Evolutionary conservation across 2,888 invertebrate genomes (phyloP), one percentile per base, ranked within the genome.

Genomic region (Blastobasis lacticolella): DNA sequence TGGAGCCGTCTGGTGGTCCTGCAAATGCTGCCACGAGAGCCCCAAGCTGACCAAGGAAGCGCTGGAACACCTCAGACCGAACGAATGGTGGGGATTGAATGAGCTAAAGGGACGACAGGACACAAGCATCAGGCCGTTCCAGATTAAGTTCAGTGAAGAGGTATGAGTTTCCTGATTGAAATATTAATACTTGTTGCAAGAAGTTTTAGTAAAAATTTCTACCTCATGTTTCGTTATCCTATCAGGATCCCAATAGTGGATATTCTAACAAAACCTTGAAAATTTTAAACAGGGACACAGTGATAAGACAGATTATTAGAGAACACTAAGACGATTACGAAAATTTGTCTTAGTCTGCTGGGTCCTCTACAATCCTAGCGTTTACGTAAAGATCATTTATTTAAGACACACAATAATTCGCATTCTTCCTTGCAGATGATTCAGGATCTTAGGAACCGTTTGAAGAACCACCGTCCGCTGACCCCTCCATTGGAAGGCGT

Each of bases 401-500:
- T 23, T 23, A 3, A 23, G 3, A 2, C 23, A 23, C 23, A 23
- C 23, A 23, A 23, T 23, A 23, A 23, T 23, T 23, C 3, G 23
- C 23, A 23, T 23, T 23, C 23, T 23, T 23, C 23, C 23, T 23
- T 23, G 0, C 68, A 87, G 86, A 73, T 81, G 73, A 59, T 83
- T 10, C 63, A 66, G 54, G 83, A 84, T 46, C 68, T 87, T 0
- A 74, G 66, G 51, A 58, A 64, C 0, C 75, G 84, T 1, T 55
- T 87, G 0, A 73, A 71, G 46, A 74, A 71, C 44, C 73, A 71
- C 48, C 69, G 77, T 4, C 53, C 62, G 1, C 66, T 73, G 42
- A 74, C 89, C 0, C 86, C 88, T 5, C 92, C 94, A 0, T 75
- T 94, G n/a, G 93, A 94, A 76, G 92, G 90, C 23, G 83, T 90